Conservation (phyloP, 2,797 vertebrate species). For the Ispidina picta region DNA sequence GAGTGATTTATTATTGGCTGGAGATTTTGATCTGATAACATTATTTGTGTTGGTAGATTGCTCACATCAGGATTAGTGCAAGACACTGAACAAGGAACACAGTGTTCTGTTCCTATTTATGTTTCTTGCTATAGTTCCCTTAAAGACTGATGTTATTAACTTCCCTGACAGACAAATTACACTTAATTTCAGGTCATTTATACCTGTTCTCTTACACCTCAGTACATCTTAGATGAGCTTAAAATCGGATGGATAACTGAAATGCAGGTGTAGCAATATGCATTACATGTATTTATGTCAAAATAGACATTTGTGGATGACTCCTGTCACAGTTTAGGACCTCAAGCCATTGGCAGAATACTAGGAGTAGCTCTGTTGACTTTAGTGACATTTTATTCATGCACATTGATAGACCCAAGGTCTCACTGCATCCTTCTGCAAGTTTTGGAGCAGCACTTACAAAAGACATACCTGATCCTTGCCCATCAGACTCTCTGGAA, state of each 20-base stretch:
- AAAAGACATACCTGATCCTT: neutral
- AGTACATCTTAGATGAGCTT: neutral
- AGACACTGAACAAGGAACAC: slow-evolving; percentile 46
- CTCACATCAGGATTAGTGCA: slow-evolving; percentile 26
- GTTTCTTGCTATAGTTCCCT: slow-evolving; percentile 47
- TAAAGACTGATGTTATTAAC: slow-evolving; percentile 53
- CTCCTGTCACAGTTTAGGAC: neutral
- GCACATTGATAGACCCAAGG: neutral
- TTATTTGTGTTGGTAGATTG: slow-evolving; percentile 48
- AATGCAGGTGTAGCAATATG: neutral
- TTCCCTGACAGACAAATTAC: slow-evolving; percentile 7
- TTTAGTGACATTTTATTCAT: neutral
- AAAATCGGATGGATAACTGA: neutral
- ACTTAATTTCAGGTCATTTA: neutral
- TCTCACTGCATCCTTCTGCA: neutral
- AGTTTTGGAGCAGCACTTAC: neutral
- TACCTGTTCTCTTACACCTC: neutral
- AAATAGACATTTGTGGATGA: neutral
- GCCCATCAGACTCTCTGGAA: neutral
- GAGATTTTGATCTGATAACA: slow-evolving; percentile 25
- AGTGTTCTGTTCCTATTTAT: slow-evolving; percentile 71
- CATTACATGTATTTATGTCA: neutral
- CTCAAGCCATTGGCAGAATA: neutral
- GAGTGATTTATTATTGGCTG: slow-evolving; percentile 31
- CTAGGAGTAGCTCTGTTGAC: neutral